Conservation (phyloP, 1,140 invertebrate genomes). For the Atta texana region DNA sequence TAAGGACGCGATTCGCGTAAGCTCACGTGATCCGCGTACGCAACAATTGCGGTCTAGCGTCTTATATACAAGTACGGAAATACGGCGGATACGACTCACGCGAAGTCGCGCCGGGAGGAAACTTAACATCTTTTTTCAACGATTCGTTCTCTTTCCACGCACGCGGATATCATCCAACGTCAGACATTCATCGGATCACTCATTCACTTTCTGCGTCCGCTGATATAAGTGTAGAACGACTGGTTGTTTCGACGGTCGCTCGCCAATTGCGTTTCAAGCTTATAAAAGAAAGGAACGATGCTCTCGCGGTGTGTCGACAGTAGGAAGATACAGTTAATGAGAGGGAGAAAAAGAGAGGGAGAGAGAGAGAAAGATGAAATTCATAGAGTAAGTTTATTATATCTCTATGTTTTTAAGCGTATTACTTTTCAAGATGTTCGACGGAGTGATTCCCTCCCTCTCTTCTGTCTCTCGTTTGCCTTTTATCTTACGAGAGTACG, state of each 20-base stretch:
- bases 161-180: conserved; percentile 11
- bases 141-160: conserved; percentile 55
- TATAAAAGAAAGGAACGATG: conserved; percentile 73
- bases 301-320: conserved; percentile 50
- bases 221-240: conserved; percentile 52
- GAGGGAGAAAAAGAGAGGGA: conserved; percentile 27
- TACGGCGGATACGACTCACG: conserved; percentile 22
- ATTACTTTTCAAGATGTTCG: conserved; percentile 69
- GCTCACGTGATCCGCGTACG: neutral
- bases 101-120: conserved; percentile 19
- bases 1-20: conserved; percentile 20
- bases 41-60: neutral
- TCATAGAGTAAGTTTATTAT: conserved; percentile 52
- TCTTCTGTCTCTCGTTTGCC: conserved; percentile 28
- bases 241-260: conserved; percentile 60
- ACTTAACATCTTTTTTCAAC: conserved; percentile 10
- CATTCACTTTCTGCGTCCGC: conserved; percentile 39
- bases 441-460: conserved; percentile 31
- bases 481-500: conserved; percentile 37
- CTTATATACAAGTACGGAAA: conserved; percentile 52
- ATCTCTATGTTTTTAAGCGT: conserved; percentile 70
- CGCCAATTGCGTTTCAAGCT: conserved; percentile 40
- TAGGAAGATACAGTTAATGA: conserved; percentile 66
- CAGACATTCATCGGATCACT: conserved; percentile 47
- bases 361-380: conserved; percentile 25